Percentiles rank a stretch among this genome's conserved stretches.
Evolutionary conservation across 2,113 vertebrate genomes (phyloP).

Genomic region (Cromileptes altivelis): DNA sequence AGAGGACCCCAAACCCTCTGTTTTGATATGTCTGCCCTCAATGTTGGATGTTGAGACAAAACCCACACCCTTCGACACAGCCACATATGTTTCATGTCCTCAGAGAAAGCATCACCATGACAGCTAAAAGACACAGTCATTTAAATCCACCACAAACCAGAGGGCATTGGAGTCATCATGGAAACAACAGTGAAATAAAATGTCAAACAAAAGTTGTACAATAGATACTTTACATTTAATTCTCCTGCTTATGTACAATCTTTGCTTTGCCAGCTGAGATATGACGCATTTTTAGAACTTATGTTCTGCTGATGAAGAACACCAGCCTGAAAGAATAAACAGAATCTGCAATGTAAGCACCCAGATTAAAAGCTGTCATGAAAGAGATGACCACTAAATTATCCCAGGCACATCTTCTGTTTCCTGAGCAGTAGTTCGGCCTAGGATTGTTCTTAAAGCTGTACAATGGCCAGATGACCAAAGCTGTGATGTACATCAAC

Average conservation of each 20-base stretch:
- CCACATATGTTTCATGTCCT: background rate
- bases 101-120: background rate
- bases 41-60: no score
- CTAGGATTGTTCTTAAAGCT: slow-evolving; percentile 61
- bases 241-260: background rate
- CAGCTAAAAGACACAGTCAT: background rate
- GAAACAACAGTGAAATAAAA: background rate
- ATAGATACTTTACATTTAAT: background rate
- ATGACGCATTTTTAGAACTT: background rate
- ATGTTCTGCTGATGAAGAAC: slow-evolving; percentile 78
- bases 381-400: slow-evolving; percentile 81
- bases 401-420: slow-evolving; percentile 35
- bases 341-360: slow-evolving; percentile 88
- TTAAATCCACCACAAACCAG: background rate
- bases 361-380: slow-evolving; percentile 88
- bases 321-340: slow-evolving; percentile 87
- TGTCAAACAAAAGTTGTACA: background rate
- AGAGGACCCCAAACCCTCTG: no score
- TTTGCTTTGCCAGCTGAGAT: background rate
- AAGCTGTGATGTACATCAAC: slow-evolving; percentile 88
- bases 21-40: no score
- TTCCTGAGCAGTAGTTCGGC: fast-evolving
- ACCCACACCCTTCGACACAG: no score
- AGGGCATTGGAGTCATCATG: background rate
- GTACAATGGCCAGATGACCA: slow-evolving; percentile 91